Conservation (phyloP, 2,113 vertebrate genomes). For the Glaucomys volans region DNA sequence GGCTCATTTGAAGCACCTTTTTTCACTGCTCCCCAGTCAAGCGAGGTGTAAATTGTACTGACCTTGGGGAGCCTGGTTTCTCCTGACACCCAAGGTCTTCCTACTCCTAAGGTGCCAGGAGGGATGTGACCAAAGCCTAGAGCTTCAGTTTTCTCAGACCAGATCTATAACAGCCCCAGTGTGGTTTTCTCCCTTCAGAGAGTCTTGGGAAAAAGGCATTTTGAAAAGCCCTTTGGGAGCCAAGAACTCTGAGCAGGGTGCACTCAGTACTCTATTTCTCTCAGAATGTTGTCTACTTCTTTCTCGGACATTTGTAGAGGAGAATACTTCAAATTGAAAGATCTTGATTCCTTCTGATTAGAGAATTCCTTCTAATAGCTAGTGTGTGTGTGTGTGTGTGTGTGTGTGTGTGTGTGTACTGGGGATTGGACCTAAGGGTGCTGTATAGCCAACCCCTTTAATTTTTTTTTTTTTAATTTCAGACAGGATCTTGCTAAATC, state of each 20-base stretch:
- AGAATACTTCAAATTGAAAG: neutral
- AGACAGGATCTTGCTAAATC: too few species aligned
- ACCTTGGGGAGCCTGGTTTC: slow-evolving; percentile 69
- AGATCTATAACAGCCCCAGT: neutral
- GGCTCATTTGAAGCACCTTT: slow-evolving; percentile 1
- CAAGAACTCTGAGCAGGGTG: neutral
- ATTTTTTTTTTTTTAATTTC: too few species aligned
- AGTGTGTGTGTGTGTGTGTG: too few species aligned
- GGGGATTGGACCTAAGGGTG: too few species aligned
- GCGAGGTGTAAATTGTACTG: slow-evolving; percentile 63
- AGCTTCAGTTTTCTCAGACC: neutral
- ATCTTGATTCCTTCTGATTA: slow-evolving; percentile 10
- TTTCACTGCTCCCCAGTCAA: slow-evolving; percentile 35
- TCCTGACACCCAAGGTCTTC: slow-evolving; percentile 56
- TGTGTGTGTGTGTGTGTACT: too few species aligned
- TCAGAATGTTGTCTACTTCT: neutral
- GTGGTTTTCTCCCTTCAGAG: neutral
- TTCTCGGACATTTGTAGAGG: neutral
- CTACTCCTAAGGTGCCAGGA: slow-evolving; percentile 29
- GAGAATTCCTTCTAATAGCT: slow-evolving; percentile 11
- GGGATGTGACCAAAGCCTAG: neutral
- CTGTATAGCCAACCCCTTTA: too few species aligned
- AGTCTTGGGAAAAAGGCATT: neutral
- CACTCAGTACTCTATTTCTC: neutral
- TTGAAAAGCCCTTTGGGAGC: slow-evolving; percentile 32